These are phyloP conservation scores for Turdus rufiventris DNA, from an alignment of 2,113 vertebrate species.

Conservation along the genomic window DNA sequence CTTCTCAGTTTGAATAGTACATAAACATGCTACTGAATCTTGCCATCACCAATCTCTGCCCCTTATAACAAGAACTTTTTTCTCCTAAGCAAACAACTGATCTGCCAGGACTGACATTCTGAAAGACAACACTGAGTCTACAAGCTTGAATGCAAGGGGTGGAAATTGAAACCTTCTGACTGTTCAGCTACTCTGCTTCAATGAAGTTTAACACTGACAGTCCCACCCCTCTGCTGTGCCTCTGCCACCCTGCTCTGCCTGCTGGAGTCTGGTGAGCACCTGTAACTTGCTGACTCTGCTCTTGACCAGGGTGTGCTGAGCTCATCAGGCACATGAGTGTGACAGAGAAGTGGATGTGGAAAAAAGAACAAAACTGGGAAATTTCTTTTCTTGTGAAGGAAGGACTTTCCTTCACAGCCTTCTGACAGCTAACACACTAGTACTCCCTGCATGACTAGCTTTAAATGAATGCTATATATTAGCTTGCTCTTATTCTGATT, in stretches of 20 bases:
- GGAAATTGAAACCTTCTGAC: neutral
- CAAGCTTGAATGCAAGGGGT: neutral
- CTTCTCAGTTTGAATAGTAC: neutral
- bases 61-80: neutral
- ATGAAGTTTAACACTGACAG: neutral
- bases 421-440: neutral
- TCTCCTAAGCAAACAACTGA: neutral
- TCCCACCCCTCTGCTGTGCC: neutral
- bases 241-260: neutral
- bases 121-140: neutral
- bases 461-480: neutral
- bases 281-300: neutral
- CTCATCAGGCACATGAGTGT: rapidly evolving
- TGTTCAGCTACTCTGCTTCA: neutral
- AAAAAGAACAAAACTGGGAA: neutral
- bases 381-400: neutral
- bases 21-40: neutral
- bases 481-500: neutral
- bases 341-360: neutral
- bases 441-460: neutral
- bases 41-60: neutral
- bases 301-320: rapidly evolving
- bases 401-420: neutral
- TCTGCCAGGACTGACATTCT: neutral
- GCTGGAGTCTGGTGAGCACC: neutral